Evolutionary conservation across 2,113 vertebrate genomes (phyloP).

Genomic region (Rhegmatorhina hoffmannsi): DNA sequence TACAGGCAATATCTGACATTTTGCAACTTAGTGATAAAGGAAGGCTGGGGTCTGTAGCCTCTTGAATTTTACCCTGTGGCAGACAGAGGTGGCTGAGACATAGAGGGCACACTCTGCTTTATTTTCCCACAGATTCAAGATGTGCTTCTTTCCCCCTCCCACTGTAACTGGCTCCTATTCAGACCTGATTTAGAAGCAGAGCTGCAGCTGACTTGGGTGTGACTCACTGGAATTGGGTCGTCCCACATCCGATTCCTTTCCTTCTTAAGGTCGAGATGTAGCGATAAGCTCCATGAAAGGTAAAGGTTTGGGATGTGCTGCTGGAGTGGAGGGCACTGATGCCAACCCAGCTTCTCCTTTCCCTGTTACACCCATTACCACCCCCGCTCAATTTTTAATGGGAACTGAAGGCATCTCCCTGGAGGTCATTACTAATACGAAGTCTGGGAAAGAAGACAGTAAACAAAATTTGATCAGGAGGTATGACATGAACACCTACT

Average conservation of each 20-base stretch:
- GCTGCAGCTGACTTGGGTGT: slow-evolving; percentile 5
- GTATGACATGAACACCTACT: slow-evolving; percentile 42
- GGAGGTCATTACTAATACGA: neutral
- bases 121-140: neutral
- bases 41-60: neutral
- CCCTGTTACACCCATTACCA: neutral
- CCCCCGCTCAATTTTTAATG: neutral
- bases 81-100: neutral
- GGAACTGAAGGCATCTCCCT: neutral
- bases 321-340: neutral
- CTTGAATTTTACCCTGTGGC: neutral
- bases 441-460: slow-evolving; percentile 25
- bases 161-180: neutral
- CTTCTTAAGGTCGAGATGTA: neutral
- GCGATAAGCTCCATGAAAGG: slow-evolving; percentile 12
- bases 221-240: neutral
- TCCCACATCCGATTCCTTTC: neutral
- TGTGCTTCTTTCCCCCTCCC: neutral
- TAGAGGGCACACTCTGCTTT: slow-evolving; percentile 48
- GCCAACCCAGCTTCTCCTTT: neutral
- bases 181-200: slow-evolving; percentile 19
- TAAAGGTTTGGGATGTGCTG: neutral
- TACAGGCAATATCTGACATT: neutral
- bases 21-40: neutral
- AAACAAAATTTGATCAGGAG: slow-evolving; percentile 64